phyloP scores from a whole-genome alignment of 2,113 vertebrate genomes.

The Anguilla japonica region DNA sequence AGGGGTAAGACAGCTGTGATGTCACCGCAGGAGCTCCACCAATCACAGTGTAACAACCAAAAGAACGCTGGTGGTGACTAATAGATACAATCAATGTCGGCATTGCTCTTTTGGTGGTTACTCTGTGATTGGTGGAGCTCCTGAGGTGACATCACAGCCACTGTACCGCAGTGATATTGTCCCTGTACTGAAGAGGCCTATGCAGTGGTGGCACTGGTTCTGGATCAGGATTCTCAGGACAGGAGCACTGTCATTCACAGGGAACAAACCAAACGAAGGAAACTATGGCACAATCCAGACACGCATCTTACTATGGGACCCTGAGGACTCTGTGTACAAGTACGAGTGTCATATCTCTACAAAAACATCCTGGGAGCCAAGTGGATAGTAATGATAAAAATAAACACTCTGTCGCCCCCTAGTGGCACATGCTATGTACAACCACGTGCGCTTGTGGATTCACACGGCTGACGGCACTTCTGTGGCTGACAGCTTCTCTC shows the following conservation, averaged over 20 bases:
- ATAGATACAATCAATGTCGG: too few relatives aligned
- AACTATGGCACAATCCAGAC: neutral
- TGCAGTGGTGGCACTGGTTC: neutral
- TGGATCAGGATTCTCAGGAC: neutral
- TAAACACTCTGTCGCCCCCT: neutral
- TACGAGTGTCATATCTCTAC: neutral
- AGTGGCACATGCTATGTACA: neutral
- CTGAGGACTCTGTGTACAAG: neutral
- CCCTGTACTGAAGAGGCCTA: neutral
- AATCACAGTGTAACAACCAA: too few relatives aligned
- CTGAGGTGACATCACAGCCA: too few relatives aligned
- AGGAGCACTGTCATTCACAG: neutral
- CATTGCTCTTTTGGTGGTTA: too few relatives aligned
- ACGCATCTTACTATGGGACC: neutral
- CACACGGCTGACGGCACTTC: too few relatives aligned
- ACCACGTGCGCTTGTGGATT: neutral
- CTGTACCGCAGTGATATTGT: too few relatives aligned
- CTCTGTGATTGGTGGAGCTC: too few relatives aligned
- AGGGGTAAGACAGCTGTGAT: too few relatives aligned
- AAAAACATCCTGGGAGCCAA: neutral
- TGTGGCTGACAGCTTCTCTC: too few relatives aligned
- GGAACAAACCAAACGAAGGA: neutral
- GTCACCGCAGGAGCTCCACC: too few relatives aligned
- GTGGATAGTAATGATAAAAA: neutral
- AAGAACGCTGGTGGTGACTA: too few relatives aligned